These are phyloP conservation scores for Rhadinocentrus ornatus DNA, from an alignment of 2,797 vertebrate genomes.

Conservation along the genomic window DNA sequence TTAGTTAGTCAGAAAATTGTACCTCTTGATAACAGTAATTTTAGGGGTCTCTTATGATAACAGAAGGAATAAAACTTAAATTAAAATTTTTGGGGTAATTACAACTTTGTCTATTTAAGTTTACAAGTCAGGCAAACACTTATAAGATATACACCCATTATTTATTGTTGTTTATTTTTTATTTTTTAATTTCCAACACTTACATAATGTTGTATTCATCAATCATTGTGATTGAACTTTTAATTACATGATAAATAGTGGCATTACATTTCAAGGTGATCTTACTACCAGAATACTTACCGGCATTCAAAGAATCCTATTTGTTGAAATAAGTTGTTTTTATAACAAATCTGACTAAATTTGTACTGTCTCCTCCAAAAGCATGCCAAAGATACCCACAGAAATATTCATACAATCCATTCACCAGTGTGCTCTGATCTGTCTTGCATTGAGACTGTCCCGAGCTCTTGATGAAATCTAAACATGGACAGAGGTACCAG, in stretches of 20 bases:
- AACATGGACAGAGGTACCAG: conserved; percentile 68
- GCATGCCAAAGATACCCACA: conserved; percentile 41
- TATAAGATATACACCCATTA: background rate
- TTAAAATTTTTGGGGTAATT: background rate
- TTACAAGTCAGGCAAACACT: background rate
- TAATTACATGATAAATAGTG: background rate
- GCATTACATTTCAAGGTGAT: background rate
- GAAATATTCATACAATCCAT: conserved; percentile 53
- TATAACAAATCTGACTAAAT: conserved; percentile 17
- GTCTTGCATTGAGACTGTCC: conserved; percentile 65
- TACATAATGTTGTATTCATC: background rate
- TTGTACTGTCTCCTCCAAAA: conserved; percentile 16
- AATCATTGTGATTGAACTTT: background rate
- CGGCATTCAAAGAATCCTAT: conserved; percentile 2
- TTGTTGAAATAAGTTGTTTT: conserved; percentile 16
- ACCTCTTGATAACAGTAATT: background rate
- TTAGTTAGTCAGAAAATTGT: background rate
- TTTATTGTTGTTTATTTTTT: no score
- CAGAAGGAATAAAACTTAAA: background rate
- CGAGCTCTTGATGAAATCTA: conserved; percentile 76
- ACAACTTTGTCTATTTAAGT: background rate
- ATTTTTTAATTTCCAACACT: background rate
- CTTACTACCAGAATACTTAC: background rate
- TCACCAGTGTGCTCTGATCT: conserved; percentile 65
- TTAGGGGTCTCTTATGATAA: background rate